phyloP scores from a whole-genome alignment of 2,888 invertebrate species.

The Hirtodrosophila confusa region DNA sequence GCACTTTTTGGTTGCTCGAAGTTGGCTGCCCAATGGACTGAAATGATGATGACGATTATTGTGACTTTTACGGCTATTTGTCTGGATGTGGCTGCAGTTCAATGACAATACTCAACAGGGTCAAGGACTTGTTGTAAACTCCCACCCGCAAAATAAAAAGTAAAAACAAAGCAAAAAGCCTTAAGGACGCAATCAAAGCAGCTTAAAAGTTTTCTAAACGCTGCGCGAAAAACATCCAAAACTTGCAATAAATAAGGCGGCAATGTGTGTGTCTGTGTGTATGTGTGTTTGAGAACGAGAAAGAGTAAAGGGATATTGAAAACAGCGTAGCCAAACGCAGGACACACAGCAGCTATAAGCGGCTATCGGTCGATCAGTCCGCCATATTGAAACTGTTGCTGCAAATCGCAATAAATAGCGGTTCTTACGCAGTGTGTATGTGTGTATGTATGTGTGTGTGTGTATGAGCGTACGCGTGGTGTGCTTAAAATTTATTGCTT shows the following conservation, averaged over 20 bases:
- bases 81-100: slow-evolving; percentile 59
- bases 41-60: slow-evolving; percentile 59
- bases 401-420: slow-evolving; percentile 59
- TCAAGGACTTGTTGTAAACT: slow-evolving; percentile 56
- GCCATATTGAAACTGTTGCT: slow-evolving; percentile 67
- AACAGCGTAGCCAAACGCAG: slow-evolving; percentile 12
- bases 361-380: slow-evolving; percentile 46
- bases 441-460: not conserved
- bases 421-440: slow-evolving; percentile 22
- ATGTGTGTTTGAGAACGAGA: slow-evolving; percentile 2
- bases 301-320: slow-evolving; percentile 23
- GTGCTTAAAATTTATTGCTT: slow-evolving; percentile 56
- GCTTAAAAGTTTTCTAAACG: slow-evolving; percentile 60
- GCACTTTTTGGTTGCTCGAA: slow-evolving; percentile 41
- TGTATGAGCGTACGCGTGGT: slow-evolving; percentile 9
- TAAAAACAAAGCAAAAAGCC: slow-evolving; percentile 30
- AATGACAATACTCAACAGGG: slow-evolving; percentile 45
- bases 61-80: slow-evolving; percentile 70
- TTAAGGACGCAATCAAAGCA: slow-evolving; percentile 61
- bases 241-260: slow-evolving; percentile 58
- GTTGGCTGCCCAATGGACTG: slow-evolving; percentile 60
- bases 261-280: not conserved
- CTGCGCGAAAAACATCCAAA: slow-evolving; percentile 31
- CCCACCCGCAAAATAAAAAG: slow-evolving; percentile 1
- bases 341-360: slow-evolving; percentile 4